Conservation (phyloP, 2,888 invertebrate genomes). For the Hirudinaria manillensis region DNA sequence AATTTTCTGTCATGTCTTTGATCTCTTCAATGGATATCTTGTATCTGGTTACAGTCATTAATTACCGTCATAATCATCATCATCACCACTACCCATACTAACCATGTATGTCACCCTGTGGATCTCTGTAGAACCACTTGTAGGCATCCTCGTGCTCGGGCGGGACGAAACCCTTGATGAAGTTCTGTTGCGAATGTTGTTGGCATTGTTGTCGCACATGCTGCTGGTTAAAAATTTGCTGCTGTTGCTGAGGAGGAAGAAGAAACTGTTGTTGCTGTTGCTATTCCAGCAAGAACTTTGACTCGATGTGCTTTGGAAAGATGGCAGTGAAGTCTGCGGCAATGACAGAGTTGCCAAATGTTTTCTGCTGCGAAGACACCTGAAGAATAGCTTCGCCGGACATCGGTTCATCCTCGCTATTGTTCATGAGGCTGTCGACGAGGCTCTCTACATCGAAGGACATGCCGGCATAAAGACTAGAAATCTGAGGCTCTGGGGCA, state of each 20-base stretch:
- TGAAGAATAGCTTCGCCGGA: background rate
- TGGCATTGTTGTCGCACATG: slow-evolving; percentile 3
- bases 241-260: background rate
- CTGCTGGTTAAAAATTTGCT: slow-evolving; percentile 7
- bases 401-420: background rate
- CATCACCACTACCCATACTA: background rate
- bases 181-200: slow-evolving; percentile 7
- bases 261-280: background rate
- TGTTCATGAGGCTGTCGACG: background rate
- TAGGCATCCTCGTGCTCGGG: slow-evolving; percentile 55
- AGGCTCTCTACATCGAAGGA: slow-evolving; percentile 23
- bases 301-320: too few relatives aligned
- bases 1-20: too few relatives aligned
- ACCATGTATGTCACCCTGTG: slow-evolving; percentile 60
- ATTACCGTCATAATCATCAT: background rate
- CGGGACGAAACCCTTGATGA: slow-evolving; percentile 39
- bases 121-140: slow-evolving; percentile 90
- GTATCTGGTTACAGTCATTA: background rate
- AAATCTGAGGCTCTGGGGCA: slow-evolving; percentile 59
- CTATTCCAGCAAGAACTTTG: background rate
- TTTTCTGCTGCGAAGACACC: background rate
- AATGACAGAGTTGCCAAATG: background rate
- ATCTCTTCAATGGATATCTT: background rate
- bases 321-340: too few relatives aligned
- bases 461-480: slow-evolving; percentile 68